phyloP scores from a whole-genome alignment of 2,113 vertebrate species.

The Anarhynchus alexandrinus region DNA sequence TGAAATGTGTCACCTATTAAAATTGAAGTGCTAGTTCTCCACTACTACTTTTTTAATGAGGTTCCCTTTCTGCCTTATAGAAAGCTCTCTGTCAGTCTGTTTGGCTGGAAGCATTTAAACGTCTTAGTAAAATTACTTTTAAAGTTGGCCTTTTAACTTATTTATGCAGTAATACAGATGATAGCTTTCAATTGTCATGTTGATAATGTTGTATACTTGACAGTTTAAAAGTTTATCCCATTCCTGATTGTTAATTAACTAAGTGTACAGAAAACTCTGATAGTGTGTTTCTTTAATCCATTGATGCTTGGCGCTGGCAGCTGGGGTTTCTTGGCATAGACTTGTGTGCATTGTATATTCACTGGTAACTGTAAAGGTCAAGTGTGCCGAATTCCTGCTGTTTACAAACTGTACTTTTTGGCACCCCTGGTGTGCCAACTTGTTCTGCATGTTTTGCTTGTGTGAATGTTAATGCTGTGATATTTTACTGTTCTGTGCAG shows the following conservation, averaged over 20 bases:
- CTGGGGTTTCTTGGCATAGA: neutral
- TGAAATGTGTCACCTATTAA: neutral
- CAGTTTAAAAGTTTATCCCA: neutral
- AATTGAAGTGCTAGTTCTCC: neutral
- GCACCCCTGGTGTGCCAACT: neutral
- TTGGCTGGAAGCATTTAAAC: neutral
- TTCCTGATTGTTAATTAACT: neutral
- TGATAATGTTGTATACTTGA: neutral
- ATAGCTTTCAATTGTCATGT: neutral
- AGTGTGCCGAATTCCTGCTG: neutral
- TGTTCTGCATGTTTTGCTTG: neutral
- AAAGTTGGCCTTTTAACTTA: neutral
- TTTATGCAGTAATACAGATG: neutral
- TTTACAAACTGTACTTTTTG: neutral
- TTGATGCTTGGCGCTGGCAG: neutral
- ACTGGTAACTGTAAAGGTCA: neutral
- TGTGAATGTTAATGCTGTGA: neutral
- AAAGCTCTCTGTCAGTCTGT: neutral
- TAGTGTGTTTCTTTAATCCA: neutral
- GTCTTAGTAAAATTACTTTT: neutral
- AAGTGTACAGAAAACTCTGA: neutral
- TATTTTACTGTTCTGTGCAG: constrained; percentile 57
- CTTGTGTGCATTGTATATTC: fast-evolving
- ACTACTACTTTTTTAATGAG: neutral
- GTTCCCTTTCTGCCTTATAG: neutral